A percentile compares a stretch with the other conserved stretches of the same genome.
Evolutionary conservation across 2,888 invertebrate species (phyloP).

Genomic region (Phasia obesa): DNA sequence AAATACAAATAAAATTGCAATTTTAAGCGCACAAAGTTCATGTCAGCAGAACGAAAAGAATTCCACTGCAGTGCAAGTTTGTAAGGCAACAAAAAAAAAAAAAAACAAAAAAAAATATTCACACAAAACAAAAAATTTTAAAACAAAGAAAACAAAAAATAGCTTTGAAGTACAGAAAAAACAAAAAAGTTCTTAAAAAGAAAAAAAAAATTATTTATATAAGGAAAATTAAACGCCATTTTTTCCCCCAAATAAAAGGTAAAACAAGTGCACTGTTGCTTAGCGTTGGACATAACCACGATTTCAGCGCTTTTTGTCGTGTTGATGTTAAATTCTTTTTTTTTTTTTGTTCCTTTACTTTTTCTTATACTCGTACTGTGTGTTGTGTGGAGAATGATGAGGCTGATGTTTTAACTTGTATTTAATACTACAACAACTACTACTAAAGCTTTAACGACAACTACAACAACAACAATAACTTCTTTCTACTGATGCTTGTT

Average conservation of each 20-base stretch:
- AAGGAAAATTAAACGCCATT: slow-evolving; percentile 70
- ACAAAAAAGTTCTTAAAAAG: neutral
- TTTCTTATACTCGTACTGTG: neutral
- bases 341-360: slow-evolving; percentile 29
- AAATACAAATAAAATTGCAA: slow-evolving; percentile 77
- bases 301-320: slow-evolving; percentile 80
- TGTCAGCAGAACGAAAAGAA: slow-evolving; percentile 75
- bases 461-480: slow-evolving; percentile 10
- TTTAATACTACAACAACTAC: slow-evolving; percentile 6
- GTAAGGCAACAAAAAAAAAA: slow-evolving; percentile 9
- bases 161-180: neutral
- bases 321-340: slow-evolving; percentile 73
- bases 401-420: slow-evolving; percentile 50
- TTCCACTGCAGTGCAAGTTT: slow-evolving; percentile 34
- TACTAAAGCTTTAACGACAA: slow-evolving; percentile 18
- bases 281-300: slow-evolving; percentile 78
- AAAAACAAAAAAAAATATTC: slow-evolving; percentile 32
- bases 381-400: slow-evolving; percentile 24
- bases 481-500: slow-evolving; percentile 19
- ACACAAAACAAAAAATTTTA: slow-evolving; percentile 52
- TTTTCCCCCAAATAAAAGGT: slow-evolving; percentile 48
- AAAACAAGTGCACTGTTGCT: slow-evolving; percentile 64
- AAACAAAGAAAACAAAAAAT: slow-evolving; percentile 39
- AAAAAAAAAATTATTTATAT: neutral
- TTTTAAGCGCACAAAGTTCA: slow-evolving; percentile 80